Percentiles rank a stretch among this genome's conserved stretches.
These are phyloP conservation scores for Brachypalpus laphriformis DNA, from an alignment of 2,888 invertebrate species.

Conservation along the genomic window DNA sequence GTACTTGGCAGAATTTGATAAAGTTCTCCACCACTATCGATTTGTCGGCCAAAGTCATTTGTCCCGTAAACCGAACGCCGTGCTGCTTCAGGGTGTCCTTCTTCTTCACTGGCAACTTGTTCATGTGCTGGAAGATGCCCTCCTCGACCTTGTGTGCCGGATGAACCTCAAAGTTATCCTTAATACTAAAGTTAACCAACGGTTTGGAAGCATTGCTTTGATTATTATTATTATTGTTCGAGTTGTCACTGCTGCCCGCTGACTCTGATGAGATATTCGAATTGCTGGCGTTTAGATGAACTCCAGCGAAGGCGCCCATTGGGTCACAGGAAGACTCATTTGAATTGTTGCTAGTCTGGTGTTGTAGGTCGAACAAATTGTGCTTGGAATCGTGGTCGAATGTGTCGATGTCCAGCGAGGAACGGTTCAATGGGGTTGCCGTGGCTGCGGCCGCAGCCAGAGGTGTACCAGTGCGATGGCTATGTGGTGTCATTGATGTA, in stretches of 20 bases:
- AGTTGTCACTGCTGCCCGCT: slow-evolving; percentile 76
- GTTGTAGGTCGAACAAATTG: slow-evolving; percentile 81
- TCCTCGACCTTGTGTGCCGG: slow-evolving; percentile 82
- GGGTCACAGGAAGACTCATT: slow-evolving; percentile 80
- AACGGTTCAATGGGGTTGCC: slow-evolving; percentile 79
- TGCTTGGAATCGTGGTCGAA: slow-evolving; percentile 82
- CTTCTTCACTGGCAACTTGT: slow-evolving; percentile 81
- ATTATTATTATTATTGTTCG: slow-evolving; percentile 77
- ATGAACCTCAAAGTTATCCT: slow-evolving; percentile 82
- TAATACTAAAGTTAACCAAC: slow-evolving; percentile 80
- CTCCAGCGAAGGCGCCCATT: slow-evolving; percentile 81
- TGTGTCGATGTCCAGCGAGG: slow-evolving; percentile 79
- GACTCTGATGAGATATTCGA: slow-evolving; percentile 82
- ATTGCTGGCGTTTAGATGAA: slow-evolving; percentile 81
- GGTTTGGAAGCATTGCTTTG: slow-evolving; percentile 79
- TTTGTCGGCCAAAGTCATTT: slow-evolving; percentile 82
- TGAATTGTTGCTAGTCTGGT: slow-evolving; percentile 79
- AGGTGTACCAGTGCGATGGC: slow-evolving; percentile 77
- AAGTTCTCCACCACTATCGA: slow-evolving; percentile 83
- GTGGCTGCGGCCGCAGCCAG: slow-evolving; percentile 79
- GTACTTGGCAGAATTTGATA: slow-evolving; percentile 82
- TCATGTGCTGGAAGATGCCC: slow-evolving; percentile 83
- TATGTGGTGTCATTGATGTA: slow-evolving; percentile 80
- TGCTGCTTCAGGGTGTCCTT: slow-evolving; percentile 82
- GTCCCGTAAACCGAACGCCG: slow-evolving; percentile 82